Percentiles rank a stretch among this genome's conserved stretches.
Conservation (phyloP, 64 coral and sea anemone genomes). For the Trachythela sp. region DNA sequence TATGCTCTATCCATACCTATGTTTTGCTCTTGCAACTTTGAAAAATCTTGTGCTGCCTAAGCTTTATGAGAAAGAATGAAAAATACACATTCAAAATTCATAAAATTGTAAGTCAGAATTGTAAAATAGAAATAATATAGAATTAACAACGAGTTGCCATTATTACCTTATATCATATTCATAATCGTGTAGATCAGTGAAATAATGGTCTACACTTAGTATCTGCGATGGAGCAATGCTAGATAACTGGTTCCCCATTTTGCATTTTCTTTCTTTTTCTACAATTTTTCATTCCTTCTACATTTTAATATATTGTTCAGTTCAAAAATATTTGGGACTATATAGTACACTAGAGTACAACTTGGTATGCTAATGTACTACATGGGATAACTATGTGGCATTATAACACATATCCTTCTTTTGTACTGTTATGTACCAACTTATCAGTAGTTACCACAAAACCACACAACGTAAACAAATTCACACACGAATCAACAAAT, state of each 20-base stretch:
- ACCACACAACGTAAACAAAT: too few species aligned
- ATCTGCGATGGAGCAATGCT: constrained; percentile 93
- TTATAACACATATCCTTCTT: too few species aligned
- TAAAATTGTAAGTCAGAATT: too few species aligned
- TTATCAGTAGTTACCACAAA: too few species aligned
- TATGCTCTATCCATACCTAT: constrained; percentile 59
- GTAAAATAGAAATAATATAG: too few species aligned
- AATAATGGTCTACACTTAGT: constrained; percentile 87
- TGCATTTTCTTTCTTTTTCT: neutral
- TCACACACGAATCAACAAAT: too few species aligned
- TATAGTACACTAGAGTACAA: neutral
- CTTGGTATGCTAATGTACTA: too few species aligned
- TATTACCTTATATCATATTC: constrained; percentile 88
- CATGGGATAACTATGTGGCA: too few species aligned
- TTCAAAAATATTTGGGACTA: too few species aligned
- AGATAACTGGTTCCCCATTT: constrained; percentile 89
- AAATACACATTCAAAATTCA: neutral
- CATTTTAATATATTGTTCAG: too few species aligned
- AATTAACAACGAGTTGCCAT: neutral
- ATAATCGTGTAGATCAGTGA: constrained; percentile 80
- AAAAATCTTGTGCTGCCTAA: constrained; percentile 98
- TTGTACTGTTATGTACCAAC: too few species aligned
- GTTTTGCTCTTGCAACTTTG: constrained; percentile 80
- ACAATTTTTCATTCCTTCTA: neutral
- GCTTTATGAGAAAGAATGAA: constrained; percentile 22